These are phyloP conservation scores for Ruditapes philippinarum DNA, from an alignment of 1,140 invertebrate genomes.

Conservation along the genomic window DNA sequence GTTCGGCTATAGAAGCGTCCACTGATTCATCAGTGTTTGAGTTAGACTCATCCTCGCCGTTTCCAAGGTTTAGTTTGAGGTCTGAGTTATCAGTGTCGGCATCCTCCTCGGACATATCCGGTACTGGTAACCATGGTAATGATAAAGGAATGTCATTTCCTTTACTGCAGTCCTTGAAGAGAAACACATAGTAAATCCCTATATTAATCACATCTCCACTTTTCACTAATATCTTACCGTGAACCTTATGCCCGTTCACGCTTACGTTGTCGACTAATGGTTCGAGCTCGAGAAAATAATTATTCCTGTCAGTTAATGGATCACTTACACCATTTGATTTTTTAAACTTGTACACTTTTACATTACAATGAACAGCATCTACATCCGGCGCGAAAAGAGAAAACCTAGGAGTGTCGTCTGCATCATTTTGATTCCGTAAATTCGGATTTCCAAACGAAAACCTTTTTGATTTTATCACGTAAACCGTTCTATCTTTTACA, in stretches of 20 bases:
- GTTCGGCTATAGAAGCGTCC: constrained; percentile 66
- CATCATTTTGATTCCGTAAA: constrained; percentile 25
- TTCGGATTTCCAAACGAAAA: constrained; percentile 73
- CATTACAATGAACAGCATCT: constrained; percentile 73
- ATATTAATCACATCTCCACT: constrained; percentile 80
- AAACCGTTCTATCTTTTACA: constrained; percentile 74
- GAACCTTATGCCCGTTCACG: constrained; percentile 75
- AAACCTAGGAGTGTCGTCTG: constrained; percentile 58
- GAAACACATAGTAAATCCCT: constrained; percentile 80
- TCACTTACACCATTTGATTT: background rate
- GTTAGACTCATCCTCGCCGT: constrained; percentile 60
- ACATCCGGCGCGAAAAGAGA: constrained; percentile 77
- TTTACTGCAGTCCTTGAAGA: constrained; percentile 82
- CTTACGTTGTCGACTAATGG: constrained; percentile 69
- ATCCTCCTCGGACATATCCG: constrained; percentile 43
- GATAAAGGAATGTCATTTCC: constrained; percentile 78
- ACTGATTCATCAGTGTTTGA: constrained; percentile 69
- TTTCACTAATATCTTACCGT: constrained; percentile 64
- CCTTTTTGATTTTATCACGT: constrained; percentile 77
- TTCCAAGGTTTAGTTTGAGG: constrained; percentile 46
- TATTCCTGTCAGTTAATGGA: constrained; percentile 60
- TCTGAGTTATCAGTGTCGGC: constrained; percentile 43
- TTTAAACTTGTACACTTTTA: constrained; percentile 64
- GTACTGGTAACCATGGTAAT: constrained; percentile 75
- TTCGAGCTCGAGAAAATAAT: constrained; percentile 77